A percentile compares a stretch with the other conserved stretches of the same genome.
Conservation (phyloP, 2,888 invertebrate species). For the Homarus gammarus region DNA sequence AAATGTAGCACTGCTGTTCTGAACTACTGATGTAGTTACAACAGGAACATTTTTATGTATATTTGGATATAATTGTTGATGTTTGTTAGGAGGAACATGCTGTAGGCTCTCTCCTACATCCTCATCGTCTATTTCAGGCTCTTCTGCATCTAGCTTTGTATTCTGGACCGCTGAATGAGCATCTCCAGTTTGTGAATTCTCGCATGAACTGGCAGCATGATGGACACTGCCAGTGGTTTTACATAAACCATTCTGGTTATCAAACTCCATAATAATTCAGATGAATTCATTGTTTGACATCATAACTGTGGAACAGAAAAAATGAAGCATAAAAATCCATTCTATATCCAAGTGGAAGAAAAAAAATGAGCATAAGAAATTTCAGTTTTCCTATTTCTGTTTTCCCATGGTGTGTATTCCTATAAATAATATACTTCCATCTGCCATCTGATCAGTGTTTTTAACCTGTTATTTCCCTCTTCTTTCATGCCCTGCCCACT, state of each 20-base stretch:
- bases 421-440: too few relatives aligned
- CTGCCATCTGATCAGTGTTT: too few relatives aligned
- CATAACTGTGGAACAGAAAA: neutral
- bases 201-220: neutral
- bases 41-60: neutral
- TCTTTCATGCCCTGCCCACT: too few relatives aligned
- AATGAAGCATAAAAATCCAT: too few relatives aligned
- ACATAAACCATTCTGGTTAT: neutral
- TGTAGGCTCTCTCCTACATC: neutral
- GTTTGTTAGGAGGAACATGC: neutral
- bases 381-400: too few relatives aligned
- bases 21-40: neutral
- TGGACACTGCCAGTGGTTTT: neutral
- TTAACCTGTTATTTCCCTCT: too few relatives aligned
- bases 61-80: neutral
- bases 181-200: neutral
- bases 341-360: too few relatives aligned
- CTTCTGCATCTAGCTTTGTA: neutral
- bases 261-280: neutral
- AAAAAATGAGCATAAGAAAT: too few relatives aligned
- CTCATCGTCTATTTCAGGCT: neutral
- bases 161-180: neutral
- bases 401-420: too few relatives aligned
- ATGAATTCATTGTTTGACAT: neutral
- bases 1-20: conserved; percentile 13